A percentile compares a stretch with the other conserved stretches of the same genome.
Evolutionary conservation across 2,797 vertebrate species (phyloP).

Genomic region (Pipistrellus pipistrellus): DNA sequence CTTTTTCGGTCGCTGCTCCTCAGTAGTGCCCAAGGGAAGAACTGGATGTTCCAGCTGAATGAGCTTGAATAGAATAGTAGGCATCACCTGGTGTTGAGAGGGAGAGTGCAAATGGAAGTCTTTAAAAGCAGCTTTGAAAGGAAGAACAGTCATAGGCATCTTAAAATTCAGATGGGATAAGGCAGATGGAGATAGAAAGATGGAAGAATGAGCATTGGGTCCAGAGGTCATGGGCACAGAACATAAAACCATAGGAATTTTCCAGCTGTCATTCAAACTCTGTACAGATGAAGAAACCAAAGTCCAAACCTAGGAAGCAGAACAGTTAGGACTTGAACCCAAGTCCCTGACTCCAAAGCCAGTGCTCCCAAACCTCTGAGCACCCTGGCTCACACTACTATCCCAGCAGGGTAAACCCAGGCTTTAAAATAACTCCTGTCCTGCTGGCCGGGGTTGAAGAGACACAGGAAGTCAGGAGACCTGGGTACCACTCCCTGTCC

Average conservation of each 20-base stretch:
- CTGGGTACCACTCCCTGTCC: background rate
- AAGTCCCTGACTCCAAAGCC: background rate
- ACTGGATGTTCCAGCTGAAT: background rate
- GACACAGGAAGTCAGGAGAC: background rate
- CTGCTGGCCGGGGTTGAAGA: background rate
- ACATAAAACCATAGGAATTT: background rate
- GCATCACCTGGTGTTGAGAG: constrained; percentile 20
- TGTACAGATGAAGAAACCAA: background rate
- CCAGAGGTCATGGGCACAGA: background rate
- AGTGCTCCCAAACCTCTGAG: background rate
- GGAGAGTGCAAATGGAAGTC: constrained; percentile 11
- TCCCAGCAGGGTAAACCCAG: background rate
- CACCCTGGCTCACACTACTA: background rate
- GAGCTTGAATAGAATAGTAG: background rate
- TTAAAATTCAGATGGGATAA: constrained; percentile 18
- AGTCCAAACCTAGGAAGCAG: background rate
- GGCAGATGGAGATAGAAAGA: background rate
- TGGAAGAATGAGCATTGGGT: background rate
- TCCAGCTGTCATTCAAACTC: background rate
- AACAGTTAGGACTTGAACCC: background rate
- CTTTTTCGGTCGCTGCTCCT: background rate
- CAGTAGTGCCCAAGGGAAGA: background rate
- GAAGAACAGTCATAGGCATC: constrained; percentile 35
- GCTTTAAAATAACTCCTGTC: background rate
- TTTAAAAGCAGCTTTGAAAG: constrained; percentile 35